phyloP scores from a whole-genome alignment of 2,113 vertebrate species.

The Sapayoa aenigma region DNA sequence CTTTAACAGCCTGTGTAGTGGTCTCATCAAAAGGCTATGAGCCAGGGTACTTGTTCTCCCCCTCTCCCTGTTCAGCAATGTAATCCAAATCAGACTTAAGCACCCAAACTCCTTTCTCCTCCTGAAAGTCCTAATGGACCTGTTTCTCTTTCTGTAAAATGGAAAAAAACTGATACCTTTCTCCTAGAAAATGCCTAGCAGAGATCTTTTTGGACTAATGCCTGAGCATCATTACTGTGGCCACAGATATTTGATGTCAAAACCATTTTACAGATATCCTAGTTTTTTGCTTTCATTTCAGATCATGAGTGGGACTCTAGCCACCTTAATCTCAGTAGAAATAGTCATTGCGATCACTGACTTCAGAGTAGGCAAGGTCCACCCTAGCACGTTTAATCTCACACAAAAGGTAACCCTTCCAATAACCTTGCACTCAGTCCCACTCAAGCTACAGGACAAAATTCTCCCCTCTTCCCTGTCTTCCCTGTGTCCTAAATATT shows the following conservation, averaged over 20 bases:
- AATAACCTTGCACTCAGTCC: neutral
- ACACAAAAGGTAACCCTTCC: neutral
- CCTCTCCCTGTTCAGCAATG: neutral
- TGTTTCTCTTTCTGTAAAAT: neutral
- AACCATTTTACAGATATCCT: neutral
- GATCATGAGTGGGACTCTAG: neutral
- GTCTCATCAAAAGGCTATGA: slow-evolving; percentile 24
- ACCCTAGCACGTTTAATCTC: neutral
- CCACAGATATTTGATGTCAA: neutral
- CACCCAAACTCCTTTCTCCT: neutral
- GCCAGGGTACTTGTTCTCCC: neutral
- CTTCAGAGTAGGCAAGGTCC: neutral
- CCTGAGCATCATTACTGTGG: neutral
- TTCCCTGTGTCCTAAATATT: slow-evolving; percentile 32
- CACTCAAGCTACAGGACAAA: neutral
- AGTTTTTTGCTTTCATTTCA: slow-evolving; percentile 24
- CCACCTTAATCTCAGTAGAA: neutral
- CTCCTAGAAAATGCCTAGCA: neutral
- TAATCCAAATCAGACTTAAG: slow-evolving; percentile 11
- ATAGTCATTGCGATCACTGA: neutral
- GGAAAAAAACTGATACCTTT: neutral
- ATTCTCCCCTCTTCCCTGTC: neutral
- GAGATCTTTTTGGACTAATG: neutral
- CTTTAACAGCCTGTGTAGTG: slow-evolving; percentile 20
- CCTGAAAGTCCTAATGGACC: neutral